These are phyloP conservation scores for Xestia ashworthii DNA, from an alignment of 2,888 invertebrate genomes.

Conservation along the genomic window DNA sequence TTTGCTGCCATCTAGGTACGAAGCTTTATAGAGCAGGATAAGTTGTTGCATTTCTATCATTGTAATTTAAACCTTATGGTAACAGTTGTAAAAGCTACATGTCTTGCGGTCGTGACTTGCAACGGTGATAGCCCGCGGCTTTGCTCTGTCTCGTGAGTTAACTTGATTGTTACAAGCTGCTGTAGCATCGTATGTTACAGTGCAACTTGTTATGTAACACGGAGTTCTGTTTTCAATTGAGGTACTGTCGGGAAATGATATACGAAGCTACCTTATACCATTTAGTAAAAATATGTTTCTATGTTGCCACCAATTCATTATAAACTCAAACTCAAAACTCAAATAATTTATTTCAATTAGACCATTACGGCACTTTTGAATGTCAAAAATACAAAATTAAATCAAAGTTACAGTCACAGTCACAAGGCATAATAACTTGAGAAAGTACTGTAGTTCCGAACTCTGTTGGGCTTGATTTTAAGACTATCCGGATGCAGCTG, in stretches of 20 bases:
- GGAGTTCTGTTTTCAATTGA: conserved; percentile 28
- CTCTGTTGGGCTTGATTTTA: no score
- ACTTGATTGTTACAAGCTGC: conserved; percentile 46
- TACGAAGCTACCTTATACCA: conserved; percentile 2
- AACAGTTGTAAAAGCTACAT: conserved; percentile 19
- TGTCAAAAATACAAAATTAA: no score
- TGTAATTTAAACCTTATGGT: conserved; percentile 7
- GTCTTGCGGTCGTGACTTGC: background rate
- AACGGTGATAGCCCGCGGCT: conserved; percentile 21
- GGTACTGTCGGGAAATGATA: conserved; percentile 12
- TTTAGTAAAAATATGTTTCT: background rate
- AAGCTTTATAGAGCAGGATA: conserved; percentile 5
- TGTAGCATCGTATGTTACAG: conserved; percentile 26
- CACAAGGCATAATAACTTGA: no score
- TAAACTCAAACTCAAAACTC: no score
- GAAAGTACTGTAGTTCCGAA: no score
- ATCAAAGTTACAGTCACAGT: no score
- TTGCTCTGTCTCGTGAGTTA: conserved; percentile 32
- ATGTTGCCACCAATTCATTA: background rate
- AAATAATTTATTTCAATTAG: no score
- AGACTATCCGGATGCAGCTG: no score
- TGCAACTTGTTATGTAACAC: conserved; percentile 45
- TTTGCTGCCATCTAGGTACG: conserved; percentile 14
- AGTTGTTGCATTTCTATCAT: conserved; percentile 13
- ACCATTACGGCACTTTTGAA: no score